Evolutionary conservation across 1,140 invertebrate genomes (phyloP).

Genomic region (Drosophila rufa): DNA sequence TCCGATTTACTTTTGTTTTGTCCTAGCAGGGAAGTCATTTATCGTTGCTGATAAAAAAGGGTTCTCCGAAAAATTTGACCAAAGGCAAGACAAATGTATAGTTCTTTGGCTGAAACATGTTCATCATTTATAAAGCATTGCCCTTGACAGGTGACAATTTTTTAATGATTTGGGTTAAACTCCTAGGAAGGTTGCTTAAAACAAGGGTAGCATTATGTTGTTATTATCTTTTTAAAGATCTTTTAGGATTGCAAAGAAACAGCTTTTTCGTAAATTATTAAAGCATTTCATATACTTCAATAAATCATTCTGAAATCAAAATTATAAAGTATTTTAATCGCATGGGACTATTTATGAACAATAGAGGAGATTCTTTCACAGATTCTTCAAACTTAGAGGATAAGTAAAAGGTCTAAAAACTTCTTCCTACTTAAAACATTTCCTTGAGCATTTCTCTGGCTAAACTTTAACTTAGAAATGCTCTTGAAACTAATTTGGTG

Average conservation of each 20-base stretch:
- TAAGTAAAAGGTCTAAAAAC: neutral
- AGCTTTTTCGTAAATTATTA: too few species aligned
- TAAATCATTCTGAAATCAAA: too few species aligned
- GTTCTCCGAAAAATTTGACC: neutral
- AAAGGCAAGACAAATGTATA: constrained; percentile 23
- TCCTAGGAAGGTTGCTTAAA: neutral
- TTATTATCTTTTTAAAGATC: too few species aligned
- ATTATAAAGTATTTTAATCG: too few species aligned
- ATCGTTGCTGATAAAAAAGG: constrained; percentile 22
- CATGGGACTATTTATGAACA: too few species aligned
- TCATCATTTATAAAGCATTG: constrained; percentile 45
- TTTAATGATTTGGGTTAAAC: constrained; percentile 26
- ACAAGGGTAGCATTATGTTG: neutral
- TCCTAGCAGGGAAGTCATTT: constrained; percentile 9
- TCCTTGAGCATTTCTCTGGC: neutral
- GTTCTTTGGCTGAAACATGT: constrained; percentile 21
- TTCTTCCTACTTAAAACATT: constrained; percentile 11
- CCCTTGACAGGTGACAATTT: constrained; percentile 47
- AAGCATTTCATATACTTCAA: too few species aligned
- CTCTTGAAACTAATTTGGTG: constrained; percentile 38
- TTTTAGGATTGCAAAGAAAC: too few species aligned
- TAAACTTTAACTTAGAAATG: constrained; percentile 9
- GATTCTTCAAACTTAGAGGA: neutral
- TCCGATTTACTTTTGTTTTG: constrained; percentile 23
- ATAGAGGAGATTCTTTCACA: too few species aligned